phyloP scores from a whole-genome alignment of 1,140 invertebrate genomes.

The Diachasma alloeum region DNA sequence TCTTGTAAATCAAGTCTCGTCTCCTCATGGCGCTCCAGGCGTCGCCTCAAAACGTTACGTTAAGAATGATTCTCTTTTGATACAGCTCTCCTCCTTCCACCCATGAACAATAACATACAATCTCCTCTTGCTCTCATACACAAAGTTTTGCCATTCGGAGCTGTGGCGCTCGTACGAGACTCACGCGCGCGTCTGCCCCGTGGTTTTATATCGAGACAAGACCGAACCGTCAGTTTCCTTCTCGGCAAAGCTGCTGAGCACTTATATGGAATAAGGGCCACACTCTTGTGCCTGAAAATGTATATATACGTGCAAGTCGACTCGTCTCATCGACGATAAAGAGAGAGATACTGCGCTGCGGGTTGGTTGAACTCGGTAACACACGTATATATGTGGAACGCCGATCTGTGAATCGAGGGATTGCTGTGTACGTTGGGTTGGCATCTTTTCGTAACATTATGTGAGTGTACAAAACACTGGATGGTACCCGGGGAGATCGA shows the following conservation, averaged over 20 bases:
- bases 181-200: neutral
- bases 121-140: neutral
- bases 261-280: conserved; percentile 37
- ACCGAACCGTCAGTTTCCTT: conserved; percentile 31
- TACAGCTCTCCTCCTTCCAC: neutral
- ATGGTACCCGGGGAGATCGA: neutral
- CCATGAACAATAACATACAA: neutral
- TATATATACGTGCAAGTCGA: conserved; percentile 11
- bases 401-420: neutral
- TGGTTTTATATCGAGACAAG: conserved; percentile 30
- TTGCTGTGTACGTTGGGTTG: neutral
- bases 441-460: neutral
- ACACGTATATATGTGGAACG: neutral
- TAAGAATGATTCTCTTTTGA: neutral
- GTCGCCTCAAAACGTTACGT: conserved; percentile 20
- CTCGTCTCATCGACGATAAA: conserved; percentile 4
- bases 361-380: conserved; percentile 25
- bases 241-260: conserved; percentile 28
- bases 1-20: conserved; percentile 36
- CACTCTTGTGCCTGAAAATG: neutral
- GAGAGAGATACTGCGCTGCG: neutral
- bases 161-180: conserved; percentile 15
- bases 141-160: neutral
- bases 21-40: conserved; percentile 22
- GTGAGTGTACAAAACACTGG: neutral